These are phyloP conservation scores for Oncorhynchus gorbuscha DNA, from an alignment of 2,113 vertebrate species.

Conservation along the genomic window DNA sequence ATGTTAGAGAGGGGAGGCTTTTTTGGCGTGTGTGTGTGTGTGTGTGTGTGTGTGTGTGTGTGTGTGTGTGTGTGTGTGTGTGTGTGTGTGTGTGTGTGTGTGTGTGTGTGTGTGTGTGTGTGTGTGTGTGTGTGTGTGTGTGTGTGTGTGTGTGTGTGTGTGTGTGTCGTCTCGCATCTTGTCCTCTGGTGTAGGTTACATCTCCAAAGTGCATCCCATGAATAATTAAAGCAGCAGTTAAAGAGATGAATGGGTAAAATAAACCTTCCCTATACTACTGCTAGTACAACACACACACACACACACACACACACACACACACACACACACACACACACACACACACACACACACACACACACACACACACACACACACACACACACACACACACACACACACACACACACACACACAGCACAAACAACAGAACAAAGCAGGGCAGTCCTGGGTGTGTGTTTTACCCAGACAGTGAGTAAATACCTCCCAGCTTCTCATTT, in stretches of 20 bases:
- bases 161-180: no score
- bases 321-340: constrained; percentile 15
- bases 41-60: no score
- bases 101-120: no score
- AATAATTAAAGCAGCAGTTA: constrained; percentile 72
- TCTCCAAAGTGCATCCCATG: constrained; percentile 55
- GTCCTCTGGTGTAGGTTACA: no score
- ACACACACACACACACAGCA: constrained; percentile 4
- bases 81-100: no score
- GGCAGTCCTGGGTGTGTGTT: constrained; percentile 21
- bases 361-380: constrained; percentile 9
- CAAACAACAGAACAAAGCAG: constrained; percentile 10
- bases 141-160: accelerated
- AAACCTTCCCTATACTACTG: no score
- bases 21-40: no score
- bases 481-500: constrained; percentile 27
- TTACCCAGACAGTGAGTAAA: constrained; percentile 40
- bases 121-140: no score
- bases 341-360: constrained; percentile 24
- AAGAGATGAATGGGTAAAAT: constrained; percentile 59
- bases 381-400: constrained; percentile 20
- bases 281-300: background rate
- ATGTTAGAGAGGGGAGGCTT: no score
- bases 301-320: background rate
- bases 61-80: no score